Evolutionary conservation across 2,888 invertebrate genomes (phyloP).

Genomic region (Melolontha melolontha): DNA sequence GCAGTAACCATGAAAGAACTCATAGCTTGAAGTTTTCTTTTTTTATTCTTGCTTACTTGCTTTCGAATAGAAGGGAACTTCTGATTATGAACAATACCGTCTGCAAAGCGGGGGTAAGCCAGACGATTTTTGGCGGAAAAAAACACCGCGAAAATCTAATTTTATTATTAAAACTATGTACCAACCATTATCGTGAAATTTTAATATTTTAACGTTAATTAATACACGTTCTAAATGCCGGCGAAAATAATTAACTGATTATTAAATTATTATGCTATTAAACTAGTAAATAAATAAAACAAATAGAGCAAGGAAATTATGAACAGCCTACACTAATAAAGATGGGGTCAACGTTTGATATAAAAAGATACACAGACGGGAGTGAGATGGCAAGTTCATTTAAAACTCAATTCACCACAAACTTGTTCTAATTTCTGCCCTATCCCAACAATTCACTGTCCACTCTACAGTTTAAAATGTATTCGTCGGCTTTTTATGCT

Average conservation of each 20-base stretch:
- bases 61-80: constrained; percentile 41
- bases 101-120: constrained; percentile 53
- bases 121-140: constrained; percentile 34
- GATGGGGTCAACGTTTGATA: constrained; percentile 48
- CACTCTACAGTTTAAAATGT: constrained; percentile 40
- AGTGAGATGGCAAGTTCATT: constrained; percentile 45
- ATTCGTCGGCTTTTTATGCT: constrained; percentile 34
- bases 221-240: too few relatives aligned
- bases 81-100: constrained; percentile 57
- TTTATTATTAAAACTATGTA: too few relatives aligned
- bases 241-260: too few relatives aligned
- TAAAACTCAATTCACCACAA: constrained; percentile 48
- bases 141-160: neutral
- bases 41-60: constrained; percentile 43
- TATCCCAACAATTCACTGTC: constrained; percentile 52
- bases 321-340: constrained; percentile 49
- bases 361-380: constrained; percentile 41
- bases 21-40: constrained; percentile 51
- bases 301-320: constrained; percentile 24
- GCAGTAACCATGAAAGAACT: constrained; percentile 55
- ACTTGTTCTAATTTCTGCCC: constrained; percentile 56
- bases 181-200: too few relatives aligned
- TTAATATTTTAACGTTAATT: too few relatives aligned
- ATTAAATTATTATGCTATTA: too few relatives aligned
- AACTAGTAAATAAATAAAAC: constrained; percentile 4